Conservation (phyloP, 2,113 vertebrate genomes). For the Orthonyx spaldingii region DNA sequence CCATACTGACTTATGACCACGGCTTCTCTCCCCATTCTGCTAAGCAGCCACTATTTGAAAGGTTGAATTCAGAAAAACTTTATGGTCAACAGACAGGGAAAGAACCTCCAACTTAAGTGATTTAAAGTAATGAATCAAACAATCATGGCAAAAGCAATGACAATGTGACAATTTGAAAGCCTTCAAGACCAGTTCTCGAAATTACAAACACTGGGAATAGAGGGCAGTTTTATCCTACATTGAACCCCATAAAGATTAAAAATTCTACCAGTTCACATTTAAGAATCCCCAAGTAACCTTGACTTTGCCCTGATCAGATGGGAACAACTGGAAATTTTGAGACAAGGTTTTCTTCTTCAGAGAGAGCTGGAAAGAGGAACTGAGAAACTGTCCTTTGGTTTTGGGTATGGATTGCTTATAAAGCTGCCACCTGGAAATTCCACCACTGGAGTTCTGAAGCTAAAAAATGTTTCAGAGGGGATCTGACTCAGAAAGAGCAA, state of each 20-base stretch:
- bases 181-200: not conserved
- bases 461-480: not conserved
- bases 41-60: not conserved
- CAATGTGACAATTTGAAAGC: not conserved
- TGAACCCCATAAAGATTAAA: not conserved
- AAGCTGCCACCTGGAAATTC: not conserved
- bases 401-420: not conserved
- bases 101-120: not conserved
- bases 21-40: not conserved
- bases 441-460: not conserved
- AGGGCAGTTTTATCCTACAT: not conserved
- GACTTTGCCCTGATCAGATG: not conserved
- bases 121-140: not conserved
- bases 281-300: not conserved
- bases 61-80: not conserved
- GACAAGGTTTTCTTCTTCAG: not conserved
- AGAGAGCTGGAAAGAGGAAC: not conserved
- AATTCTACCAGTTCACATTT: not conserved
- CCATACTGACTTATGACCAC: not conserved
- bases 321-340: not conserved
- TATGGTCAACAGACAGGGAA: not conserved
- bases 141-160: not conserved
- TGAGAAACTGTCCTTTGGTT: not conserved
- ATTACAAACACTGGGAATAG: not conserved
- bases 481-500: not conserved